Conservation (phyloP, 2,113 vertebrate species). For the Thomomys bottae region DNA sequence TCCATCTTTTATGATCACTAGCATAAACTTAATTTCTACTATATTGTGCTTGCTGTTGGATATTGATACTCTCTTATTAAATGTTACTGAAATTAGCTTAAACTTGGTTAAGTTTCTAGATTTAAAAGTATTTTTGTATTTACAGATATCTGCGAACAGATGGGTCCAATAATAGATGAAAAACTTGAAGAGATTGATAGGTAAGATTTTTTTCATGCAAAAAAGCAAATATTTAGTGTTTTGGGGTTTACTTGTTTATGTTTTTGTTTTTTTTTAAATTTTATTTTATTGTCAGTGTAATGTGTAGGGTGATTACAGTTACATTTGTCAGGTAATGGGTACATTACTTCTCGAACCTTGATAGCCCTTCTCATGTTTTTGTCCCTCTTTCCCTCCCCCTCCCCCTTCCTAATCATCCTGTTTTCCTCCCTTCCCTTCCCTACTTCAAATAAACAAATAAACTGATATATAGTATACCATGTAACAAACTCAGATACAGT, state of each 20-base stretch:
- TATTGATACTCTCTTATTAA: conserved; percentile 36
- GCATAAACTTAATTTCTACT: conserved; percentile 13
- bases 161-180: conserved; percentile 99
- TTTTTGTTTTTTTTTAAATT: too few species aligned
- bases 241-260: conserved; percentile 26
- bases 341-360: too few species aligned
- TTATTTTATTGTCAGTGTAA: too few species aligned
- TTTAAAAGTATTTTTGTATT: conserved; percentile 71
- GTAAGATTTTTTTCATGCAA: conserved; percentile 80
- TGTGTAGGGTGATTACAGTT: too few species aligned
- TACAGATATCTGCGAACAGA: conserved; percentile 95
- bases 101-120: conserved; percentile 40
- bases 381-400: too few species aligned
- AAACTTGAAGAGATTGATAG: conserved; percentile 97
- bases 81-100: conserved; percentile 45
- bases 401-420: too few species aligned
- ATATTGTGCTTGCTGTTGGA: neutral
- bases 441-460: too few species aligned
- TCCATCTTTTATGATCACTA: neutral
- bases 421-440: too few species aligned
- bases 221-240: neutral
- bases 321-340: too few species aligned
- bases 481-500: too few species aligned
- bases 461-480: too few species aligned
- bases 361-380: too few species aligned